A percentile compares a stretch with the other conserved stretches of the same genome.
Conservation (phyloP, 2,888 invertebrate genomes). For the Callinectes sapidus region DNA sequence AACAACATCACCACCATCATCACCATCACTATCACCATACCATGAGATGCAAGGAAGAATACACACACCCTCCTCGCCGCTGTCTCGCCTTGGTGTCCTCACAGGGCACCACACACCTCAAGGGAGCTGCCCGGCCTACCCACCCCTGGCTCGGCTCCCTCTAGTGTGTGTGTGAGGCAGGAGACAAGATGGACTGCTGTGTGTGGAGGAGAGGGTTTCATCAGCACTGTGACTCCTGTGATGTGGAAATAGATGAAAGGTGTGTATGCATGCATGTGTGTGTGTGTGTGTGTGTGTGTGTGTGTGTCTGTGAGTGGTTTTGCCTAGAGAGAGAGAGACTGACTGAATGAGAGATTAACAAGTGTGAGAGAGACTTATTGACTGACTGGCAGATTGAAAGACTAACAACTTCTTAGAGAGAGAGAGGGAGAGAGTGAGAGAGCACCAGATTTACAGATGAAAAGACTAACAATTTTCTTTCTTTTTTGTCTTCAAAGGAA, state of each 20-base stretch:
- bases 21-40: not conserved
- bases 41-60: not conserved
- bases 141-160: not conserved
- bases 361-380: not conserved
- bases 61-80: not conserved
- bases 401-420: not conserved
- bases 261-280: not conserved
- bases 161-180: not conserved
- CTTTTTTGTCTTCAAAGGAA: too few species aligned
- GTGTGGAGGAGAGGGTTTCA: not conserved
- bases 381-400: not conserved
- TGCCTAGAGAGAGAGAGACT: not conserved
- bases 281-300: not conserved
- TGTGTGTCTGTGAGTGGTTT: not conserved
- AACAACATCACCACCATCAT: not conserved
- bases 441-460: not conserved
- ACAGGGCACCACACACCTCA: not conserved
- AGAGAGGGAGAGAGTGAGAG: not conserved
- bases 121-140: not conserved
- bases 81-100: not conserved
- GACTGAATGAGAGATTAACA: too few species aligned
- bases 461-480: too few species aligned
- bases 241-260: not conserved
- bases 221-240: not conserved
- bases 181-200: not conserved